Percentiles rank a stretch among this genome's conserved stretches.
Evolutionary conservation across 2,888 invertebrate species (phyloP).

Genomic region (Polietes domitor): DNA sequence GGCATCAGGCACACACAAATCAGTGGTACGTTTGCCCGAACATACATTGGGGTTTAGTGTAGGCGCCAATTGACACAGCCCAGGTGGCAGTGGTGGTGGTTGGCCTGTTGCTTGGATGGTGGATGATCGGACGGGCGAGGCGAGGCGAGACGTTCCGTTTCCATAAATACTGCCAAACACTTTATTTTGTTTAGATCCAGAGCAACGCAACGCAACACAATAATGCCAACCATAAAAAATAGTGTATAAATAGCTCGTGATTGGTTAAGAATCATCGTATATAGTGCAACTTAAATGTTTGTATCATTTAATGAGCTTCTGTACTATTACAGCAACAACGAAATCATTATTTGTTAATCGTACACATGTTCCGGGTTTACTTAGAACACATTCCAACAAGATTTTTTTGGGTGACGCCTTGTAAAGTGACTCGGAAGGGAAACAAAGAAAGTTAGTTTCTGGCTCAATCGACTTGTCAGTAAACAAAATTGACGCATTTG

Average conservation of each 20-base stretch:
- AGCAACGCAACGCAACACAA: constrained; percentile 19
- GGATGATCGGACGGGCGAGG: background rate
- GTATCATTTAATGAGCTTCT: constrained; percentile 44
- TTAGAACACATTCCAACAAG: background rate
- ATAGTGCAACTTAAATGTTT: constrained; percentile 51
- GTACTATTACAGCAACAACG: background rate
- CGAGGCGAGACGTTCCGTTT: constrained; percentile 38
- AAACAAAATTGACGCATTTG: too few relatives aligned
- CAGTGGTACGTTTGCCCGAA: constrained; percentile 16
- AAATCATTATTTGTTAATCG: background rate
- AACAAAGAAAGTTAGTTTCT: too few relatives aligned
- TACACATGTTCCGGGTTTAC: constrained; percentile 10
- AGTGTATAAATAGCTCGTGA: constrained; percentile 61
- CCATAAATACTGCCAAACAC: constrained; percentile 63
- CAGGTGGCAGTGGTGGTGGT: constrained; percentile 67
- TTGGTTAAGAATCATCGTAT: constrained; percentile 46
- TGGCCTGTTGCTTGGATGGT: constrained; percentile 35
- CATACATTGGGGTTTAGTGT: constrained; percentile 56
- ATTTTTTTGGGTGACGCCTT: too few relatives aligned
- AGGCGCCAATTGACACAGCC: constrained; percentile 71
- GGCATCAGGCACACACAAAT: constrained; percentile 34
- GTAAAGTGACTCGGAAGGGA: too few relatives aligned
- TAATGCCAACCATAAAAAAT: constrained; percentile 22
- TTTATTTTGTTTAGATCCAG: constrained; percentile 57
- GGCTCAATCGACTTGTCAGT: too few relatives aligned